These are phyloP conservation scores for Piaya cayana DNA, from an alignment of 2,113 vertebrate genomes.

Conservation along the genomic window DNA sequence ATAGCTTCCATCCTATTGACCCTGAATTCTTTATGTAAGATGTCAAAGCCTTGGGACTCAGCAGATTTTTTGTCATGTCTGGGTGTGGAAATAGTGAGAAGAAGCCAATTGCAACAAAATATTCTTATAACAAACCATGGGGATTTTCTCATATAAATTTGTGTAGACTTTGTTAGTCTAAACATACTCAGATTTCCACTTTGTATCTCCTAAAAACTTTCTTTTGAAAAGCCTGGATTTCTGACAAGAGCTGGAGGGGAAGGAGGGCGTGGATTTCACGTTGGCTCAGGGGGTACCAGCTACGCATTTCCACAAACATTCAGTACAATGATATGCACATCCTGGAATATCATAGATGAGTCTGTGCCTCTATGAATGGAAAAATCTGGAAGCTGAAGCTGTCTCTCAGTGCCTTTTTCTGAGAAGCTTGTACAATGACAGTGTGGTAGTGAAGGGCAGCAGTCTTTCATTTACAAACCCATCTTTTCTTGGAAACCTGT, in stretches of 20 bases:
- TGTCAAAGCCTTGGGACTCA: background rate
- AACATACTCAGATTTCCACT: slow-evolving; percentile 17
- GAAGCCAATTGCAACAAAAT: slow-evolving; percentile 34
- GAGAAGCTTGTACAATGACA: background rate
- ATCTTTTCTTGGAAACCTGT: background rate
- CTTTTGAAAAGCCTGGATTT: background rate
- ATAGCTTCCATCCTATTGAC: background rate
- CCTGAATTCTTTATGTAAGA: background rate
- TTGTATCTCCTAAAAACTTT: background rate
- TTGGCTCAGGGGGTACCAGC: background rate
- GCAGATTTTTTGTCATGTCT: background rate
- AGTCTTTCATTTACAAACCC: background rate
- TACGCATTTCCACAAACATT: background rate
- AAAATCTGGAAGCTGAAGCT: background rate
- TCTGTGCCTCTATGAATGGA: background rate
- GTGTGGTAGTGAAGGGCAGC: background rate
- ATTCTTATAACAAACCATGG: background rate
- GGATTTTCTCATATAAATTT: slow-evolving; percentile 28
- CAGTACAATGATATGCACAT: background rate
- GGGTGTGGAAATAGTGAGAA: slow-evolving; percentile 23
- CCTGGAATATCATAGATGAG: background rate
- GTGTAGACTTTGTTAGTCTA: background rate
- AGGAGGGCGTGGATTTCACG: background rate
- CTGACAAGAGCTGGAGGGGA: background rate
- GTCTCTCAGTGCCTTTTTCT: background rate